Percentiles rank a stretch among this genome's conserved stretches.
phyloP scores from a whole-genome alignment of 2,888 invertebrate species.

The Pogonocherus hispidulus region DNA sequence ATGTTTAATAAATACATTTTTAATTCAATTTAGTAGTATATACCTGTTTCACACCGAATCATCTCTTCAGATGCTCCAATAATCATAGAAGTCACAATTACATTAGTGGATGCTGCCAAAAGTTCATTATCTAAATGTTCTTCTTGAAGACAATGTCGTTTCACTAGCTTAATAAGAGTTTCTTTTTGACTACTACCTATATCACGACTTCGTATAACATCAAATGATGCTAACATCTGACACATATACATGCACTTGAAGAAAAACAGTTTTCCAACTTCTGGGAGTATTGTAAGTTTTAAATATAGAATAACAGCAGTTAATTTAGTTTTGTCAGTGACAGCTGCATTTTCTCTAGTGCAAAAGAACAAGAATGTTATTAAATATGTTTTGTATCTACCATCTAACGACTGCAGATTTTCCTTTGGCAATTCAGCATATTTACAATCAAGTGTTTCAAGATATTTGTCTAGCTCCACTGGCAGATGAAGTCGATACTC shows the following conservation, averaged over 20 bases:
- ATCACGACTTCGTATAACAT: constrained; percentile 18
- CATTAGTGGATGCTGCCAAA: neutral
- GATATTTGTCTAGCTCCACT: constrained; percentile 51
- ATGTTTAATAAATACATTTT: neutral
- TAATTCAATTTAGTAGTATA: neutral
- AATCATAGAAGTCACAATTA: neutral
- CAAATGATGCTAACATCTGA: constrained; percentile 37
- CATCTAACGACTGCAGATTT: constrained; percentile 49
- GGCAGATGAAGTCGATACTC: constrained; percentile 54
- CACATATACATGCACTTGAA: constrained; percentile 46
- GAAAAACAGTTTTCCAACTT: constrained; percentile 50
- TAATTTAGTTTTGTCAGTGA: constrained; percentile 40
- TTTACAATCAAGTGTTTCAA: constrained; percentile 47
- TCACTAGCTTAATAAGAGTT: constrained; percentile 43
- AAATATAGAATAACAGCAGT: constrained; percentile 50
- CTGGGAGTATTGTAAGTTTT: constrained; percentile 48
- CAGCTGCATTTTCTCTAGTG: constrained; percentile 43
- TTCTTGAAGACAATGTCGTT: constrained; percentile 35
- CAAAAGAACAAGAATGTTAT: constrained; percentile 54
- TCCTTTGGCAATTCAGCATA: constrained; percentile 48
- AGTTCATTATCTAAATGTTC: neutral
- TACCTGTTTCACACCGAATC: neutral
- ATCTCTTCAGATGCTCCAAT: neutral
- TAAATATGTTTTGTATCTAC: constrained; percentile 51
- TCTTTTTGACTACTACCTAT: neutral